Base-by-base conservation (phyloP, 1,140 invertebrate genomes). In the Drosophila takahashii region DNA sequence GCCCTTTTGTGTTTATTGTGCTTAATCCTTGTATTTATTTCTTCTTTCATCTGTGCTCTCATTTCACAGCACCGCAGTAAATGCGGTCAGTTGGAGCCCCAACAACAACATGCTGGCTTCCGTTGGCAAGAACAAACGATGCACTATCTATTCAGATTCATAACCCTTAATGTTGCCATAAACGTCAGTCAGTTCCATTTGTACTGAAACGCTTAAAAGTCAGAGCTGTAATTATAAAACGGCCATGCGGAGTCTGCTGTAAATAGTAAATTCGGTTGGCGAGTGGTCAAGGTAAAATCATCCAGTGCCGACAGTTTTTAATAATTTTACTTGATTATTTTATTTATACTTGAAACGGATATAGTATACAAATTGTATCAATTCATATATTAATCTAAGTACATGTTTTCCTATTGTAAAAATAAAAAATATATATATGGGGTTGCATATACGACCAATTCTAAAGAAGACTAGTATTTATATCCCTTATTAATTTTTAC, bases 71-170 rank as follows among this genome's bases (percentile, higher is more conserved):
- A 94, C 95, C 57, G 95, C 97, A 10, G 96, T 99, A 50, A 96
- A 96, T 58, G 97, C 98, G 15, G 97, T 98, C 70, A 95, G 96
- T 9, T 99, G 98, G 98, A 96, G 97, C 92, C 97, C 97, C 2
- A 96, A 96, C 89, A 97, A 96, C 18, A 95, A 95, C 47, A 95
- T 95, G 54, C 93, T 99, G 42, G 95, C 97, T n/a, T 97, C 96
- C 57, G 97, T 97, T 76, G 98, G 99, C 91, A 95, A 96, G 76
- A 94, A 95, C 66, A 98, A 97, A 92, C 96, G 96, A 74, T 96
- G 96, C 36, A 94, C 97, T 48, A 94, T 98, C 53, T 99, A 98
- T 97, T 94, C 95, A n/a, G 95, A 96, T 76, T 90, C 86, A 59
- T 92, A 92, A 79, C 89, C 79, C 50, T 44, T 29, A 61, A 36